These are phyloP conservation scores for Pipistrellus nathusii DNA, from an alignment of 2,797 vertebrate species.

Conservation along the genomic window DNA sequence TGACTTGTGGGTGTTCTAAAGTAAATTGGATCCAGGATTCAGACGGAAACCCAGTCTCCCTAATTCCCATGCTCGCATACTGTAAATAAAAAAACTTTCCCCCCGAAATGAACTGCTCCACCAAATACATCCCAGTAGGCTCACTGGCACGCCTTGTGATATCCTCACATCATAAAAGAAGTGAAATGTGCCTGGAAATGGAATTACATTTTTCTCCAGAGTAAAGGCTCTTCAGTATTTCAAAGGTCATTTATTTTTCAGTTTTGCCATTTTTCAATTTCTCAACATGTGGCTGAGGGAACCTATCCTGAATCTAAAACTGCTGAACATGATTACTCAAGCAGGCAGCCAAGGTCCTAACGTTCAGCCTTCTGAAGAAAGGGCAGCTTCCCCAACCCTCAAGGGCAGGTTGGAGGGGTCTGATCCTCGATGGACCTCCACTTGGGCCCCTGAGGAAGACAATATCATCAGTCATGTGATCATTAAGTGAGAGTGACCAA, in stretches of 20 bases:
- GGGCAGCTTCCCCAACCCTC: background rate
- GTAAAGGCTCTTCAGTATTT: slow-evolving; percentile 74
- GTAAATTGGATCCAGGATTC: background rate
- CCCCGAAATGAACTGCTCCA: slow-evolving; percentile 59
- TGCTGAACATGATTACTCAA: slow-evolving; percentile 16
- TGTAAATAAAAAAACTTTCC: slow-evolving; percentile 49
- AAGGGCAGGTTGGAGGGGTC: background rate
- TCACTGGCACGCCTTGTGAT: slow-evolving; percentile 28
- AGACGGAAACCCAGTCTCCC: background rate
- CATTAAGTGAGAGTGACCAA: background rate
- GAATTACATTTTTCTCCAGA: slow-evolving; percentile 76
- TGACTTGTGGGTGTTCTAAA: slow-evolving; percentile 17
- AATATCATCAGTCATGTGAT: background rate
- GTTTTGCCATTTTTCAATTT: slow-evolving; percentile 74
- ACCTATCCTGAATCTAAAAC: slow-evolving; percentile 62
- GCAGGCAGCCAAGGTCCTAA: background rate
- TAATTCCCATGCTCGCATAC: background rate
- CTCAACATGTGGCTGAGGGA: slow-evolving; percentile 46
- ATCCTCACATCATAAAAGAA: slow-evolving; percentile 67
- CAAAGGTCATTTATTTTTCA: slow-evolving; percentile 79
- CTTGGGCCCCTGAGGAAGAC: background rate
- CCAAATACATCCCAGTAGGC: slow-evolving; percentile 59
- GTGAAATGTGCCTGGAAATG: slow-evolving; percentile 67
- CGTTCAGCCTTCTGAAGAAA: background rate
- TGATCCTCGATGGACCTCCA: background rate